These are phyloP conservation scores for Anoplius nigerrimus DNA, from an alignment of 2,888 invertebrate species.

Conservation along the genomic window DNA sequence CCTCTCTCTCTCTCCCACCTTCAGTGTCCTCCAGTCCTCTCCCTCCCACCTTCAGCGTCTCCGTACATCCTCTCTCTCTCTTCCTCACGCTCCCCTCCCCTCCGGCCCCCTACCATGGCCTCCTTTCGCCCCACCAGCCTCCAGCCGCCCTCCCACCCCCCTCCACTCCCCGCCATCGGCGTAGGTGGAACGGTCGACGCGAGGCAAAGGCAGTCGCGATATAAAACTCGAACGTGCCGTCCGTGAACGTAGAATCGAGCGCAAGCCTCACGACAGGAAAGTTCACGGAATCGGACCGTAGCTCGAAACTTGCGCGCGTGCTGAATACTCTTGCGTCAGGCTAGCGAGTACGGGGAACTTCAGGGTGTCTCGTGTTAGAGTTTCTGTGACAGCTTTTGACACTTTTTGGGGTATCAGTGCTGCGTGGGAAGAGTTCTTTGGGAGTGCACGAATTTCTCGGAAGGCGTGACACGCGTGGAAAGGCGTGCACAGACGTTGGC, in stretches of 20 bases:
- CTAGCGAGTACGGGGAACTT: not conserved
- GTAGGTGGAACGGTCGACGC: no score
- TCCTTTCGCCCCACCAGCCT: conserved; percentile 42
- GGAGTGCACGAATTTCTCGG: no score
- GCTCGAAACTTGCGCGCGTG: conserved; percentile 17
- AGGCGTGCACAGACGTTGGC: no score
- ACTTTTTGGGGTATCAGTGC: no score
- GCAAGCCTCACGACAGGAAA: conserved; percentile 20
- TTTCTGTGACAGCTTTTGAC: no score
- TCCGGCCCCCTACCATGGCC: conserved; percentile 41
- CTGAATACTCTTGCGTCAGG: conserved; percentile 3
- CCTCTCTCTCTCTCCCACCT: no score
- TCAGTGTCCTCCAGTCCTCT: no score
- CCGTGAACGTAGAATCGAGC: conserved; percentile 21
- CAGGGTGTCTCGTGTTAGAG: no score
- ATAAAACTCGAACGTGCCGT: conserved; percentile 62
- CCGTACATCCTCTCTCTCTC: not conserved
- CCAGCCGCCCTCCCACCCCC: not conserved
- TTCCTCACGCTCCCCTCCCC: not conserved
- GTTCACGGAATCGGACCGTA: conserved; percentile 12
- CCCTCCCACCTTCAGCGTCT: no score
- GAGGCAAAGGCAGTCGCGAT: conserved; percentile 61
- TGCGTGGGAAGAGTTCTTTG: no score
- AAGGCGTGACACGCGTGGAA: no score
- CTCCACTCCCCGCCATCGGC: conserved; percentile 38